Conservation (phyloP, 2,888 invertebrate species). For the Leptarthrus brevirostris region DNA sequence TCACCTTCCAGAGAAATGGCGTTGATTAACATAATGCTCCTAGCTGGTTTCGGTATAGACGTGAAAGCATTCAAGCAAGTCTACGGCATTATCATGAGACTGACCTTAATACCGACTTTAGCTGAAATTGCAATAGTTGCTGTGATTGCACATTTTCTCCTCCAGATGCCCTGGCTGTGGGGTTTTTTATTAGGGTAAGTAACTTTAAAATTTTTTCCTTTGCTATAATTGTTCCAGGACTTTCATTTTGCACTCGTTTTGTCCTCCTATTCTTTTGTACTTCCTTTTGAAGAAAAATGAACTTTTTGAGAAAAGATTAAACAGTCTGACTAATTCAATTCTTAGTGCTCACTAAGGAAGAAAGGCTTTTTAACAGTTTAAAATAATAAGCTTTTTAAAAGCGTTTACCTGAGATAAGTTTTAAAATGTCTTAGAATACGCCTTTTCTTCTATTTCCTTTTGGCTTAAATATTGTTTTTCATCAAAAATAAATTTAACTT, state of each 20-base stretch:
- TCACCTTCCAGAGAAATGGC: slow-evolving; percentile 70
- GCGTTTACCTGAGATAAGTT: no score
- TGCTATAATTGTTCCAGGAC: slow-evolving; percentile 20
- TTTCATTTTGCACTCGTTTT: neutral
- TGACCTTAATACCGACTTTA: slow-evolving; percentile 73
- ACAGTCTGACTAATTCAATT: neutral
- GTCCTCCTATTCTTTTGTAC: neutral
- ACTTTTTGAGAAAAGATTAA: neutral
- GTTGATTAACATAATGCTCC: slow-evolving; percentile 73
- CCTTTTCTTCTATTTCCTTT: no score
- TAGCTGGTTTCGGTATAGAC: slow-evolving; percentile 75
- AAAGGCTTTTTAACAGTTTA: no score
- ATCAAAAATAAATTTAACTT: no score
- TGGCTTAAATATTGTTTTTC: no score
- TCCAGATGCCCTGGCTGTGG: slow-evolving; percentile 74
- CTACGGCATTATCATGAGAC: slow-evolving; percentile 69
- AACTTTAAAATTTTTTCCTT: slow-evolving; percentile 50
- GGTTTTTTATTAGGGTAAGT: slow-evolving; percentile 69
- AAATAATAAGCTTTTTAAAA: no score
- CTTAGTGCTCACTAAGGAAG: neutral
- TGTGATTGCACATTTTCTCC: slow-evolving; percentile 69
- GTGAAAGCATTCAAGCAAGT: slow-evolving; percentile 70
- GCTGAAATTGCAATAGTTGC: slow-evolving; percentile 70
- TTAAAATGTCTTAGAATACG: no score
- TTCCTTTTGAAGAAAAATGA: neutral